Conservation (phyloP, 2,888 invertebrate species). For the Noctuana brunneofusca region DNA sequence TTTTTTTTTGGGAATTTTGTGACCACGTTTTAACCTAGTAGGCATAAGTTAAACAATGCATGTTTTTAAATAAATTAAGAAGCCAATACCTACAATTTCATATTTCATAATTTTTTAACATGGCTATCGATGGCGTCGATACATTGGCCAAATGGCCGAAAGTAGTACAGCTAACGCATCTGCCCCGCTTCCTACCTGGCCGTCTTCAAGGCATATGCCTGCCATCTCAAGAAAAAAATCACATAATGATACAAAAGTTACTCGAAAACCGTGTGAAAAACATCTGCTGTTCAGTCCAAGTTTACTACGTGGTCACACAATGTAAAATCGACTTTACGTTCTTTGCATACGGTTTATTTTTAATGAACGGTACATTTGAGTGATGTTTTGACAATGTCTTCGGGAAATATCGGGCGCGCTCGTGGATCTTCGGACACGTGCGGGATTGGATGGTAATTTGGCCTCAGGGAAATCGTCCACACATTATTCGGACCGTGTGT, state of each 20-base stretch:
- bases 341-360: background rate
- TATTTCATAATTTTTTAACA: constrained; percentile 18
- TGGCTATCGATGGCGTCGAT: constrained; percentile 4
- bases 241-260: constrained; percentile 73
- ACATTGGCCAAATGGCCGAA: constrained; percentile 37
- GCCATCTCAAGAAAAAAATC: constrained; percentile 64
- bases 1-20: no score
- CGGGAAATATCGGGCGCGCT: constrained; percentile 55
- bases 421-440: constrained; percentile 56
- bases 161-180: constrained; percentile 48
- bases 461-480: constrained; percentile 53
- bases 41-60: no score
- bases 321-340: constrained; percentile 40
- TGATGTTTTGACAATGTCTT: constrained; percentile 55
- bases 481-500: constrained; percentile 47
- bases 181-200: constrained; percentile 68
- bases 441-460: constrained; percentile 37
- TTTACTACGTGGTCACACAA: constrained; percentile 29
- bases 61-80: no score
- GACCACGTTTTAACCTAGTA: no score
- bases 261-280: constrained; percentile 70
- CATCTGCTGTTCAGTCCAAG: constrained; percentile 64
- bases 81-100: background rate
- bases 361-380: background rate
- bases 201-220: constrained; percentile 68